A percentile compares a stretch with the other conserved stretches of the same genome.
Evolutionary conservation across 2,888 invertebrate genomes (phyloP).

Genomic region (Acanthoscelides obtectus): DNA sequence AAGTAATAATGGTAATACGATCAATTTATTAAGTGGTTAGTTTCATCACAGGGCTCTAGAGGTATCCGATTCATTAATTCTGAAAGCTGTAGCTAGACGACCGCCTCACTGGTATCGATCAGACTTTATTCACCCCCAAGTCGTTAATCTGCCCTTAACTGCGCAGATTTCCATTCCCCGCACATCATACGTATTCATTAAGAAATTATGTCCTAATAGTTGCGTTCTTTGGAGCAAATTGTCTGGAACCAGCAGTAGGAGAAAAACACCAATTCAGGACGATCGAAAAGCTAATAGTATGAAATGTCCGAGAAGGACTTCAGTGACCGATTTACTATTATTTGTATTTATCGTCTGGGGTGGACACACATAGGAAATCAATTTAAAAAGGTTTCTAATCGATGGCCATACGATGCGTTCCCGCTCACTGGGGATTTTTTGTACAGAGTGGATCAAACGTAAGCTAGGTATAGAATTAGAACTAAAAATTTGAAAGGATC

Average conservation of each 20-base stretch:
- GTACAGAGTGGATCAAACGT: neutral
- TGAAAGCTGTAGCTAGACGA: constrained; percentile 18
- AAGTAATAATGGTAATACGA: constrained; percentile 5
- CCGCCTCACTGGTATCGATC: constrained; percentile 33
- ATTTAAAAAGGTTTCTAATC: neutral
- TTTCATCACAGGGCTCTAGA: constrained; percentile 23
- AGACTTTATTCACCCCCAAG: constrained; percentile 36
- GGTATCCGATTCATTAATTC: constrained; percentile 21
- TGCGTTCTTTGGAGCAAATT: constrained; percentile 37
- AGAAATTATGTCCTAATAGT: constrained; percentile 42
- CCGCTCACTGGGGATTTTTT: neutral
- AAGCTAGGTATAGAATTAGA: no score
- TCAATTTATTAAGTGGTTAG: constrained; percentile 38
- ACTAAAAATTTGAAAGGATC: no score
- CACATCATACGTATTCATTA: constrained; percentile 43
- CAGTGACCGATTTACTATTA: neutral
- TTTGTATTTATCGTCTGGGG: neutral
- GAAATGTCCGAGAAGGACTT: constrained; percentile 16
- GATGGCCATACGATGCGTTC: neutral
- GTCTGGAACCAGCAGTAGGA: constrained; percentile 30
- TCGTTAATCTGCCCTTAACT: constrained; percentile 40
- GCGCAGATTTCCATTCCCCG: constrained; percentile 39
- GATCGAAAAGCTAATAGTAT: constrained; percentile 22
- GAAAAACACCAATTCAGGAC: constrained; percentile 24
- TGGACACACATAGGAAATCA: neutral